These are phyloP conservation scores for Carcina quercana DNA, from an alignment of 2,888 invertebrate species.

Conservation along the genomic window DNA sequence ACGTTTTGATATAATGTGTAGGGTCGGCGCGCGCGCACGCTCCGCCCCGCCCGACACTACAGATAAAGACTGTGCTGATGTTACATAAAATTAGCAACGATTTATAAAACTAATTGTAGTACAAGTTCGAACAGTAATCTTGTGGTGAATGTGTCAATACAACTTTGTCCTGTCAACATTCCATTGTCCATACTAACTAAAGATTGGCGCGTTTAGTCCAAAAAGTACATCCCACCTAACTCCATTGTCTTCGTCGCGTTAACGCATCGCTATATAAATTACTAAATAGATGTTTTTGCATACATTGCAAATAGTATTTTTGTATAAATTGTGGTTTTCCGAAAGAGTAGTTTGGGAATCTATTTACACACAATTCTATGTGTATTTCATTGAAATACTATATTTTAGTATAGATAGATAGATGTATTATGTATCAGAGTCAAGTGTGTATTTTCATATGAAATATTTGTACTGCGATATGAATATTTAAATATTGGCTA, in stretches of 20 bases:
- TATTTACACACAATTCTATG: slow-evolving; percentile 68
- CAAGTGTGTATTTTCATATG: slow-evolving; percentile 69
- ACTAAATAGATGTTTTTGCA: slow-evolving; percentile 41
- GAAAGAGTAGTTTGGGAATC: slow-evolving; percentile 43
- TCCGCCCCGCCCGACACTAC: too few relatives aligned
- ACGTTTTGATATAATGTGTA: slow-evolving; percentile 14
- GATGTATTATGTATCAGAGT: slow-evolving; percentile 66
- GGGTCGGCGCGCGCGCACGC: slow-evolving; percentile 13
- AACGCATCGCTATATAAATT: slow-evolving; percentile 32
- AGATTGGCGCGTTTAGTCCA: slow-evolving; percentile 53
- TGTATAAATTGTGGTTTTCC: slow-evolving; percentile 59
- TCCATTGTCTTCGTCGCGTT: slow-evolving; percentile 39
- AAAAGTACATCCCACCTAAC: slow-evolving; percentile 65
- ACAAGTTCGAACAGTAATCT: slow-evolving; percentile 40
- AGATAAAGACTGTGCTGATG: slow-evolving; percentile 23
- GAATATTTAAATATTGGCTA: slow-evolving; percentile 71
- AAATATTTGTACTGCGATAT: slow-evolving; percentile 62
- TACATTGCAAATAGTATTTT: slow-evolving; percentile 54
- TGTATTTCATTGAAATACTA: slow-evolving; percentile 58
- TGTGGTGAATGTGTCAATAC: slow-evolving; percentile 32
- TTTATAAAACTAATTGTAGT: slow-evolving; percentile 25
- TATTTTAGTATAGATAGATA: slow-evolving; percentile 64
- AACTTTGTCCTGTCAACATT: slow-evolving; percentile 45
- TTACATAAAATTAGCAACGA: slow-evolving; percentile 19
- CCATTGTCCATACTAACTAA: slow-evolving; percentile 50